phyloP scores from a whole-genome alignment of 1,140 invertebrate genomes.

The Ceratina japonica region DNA sequence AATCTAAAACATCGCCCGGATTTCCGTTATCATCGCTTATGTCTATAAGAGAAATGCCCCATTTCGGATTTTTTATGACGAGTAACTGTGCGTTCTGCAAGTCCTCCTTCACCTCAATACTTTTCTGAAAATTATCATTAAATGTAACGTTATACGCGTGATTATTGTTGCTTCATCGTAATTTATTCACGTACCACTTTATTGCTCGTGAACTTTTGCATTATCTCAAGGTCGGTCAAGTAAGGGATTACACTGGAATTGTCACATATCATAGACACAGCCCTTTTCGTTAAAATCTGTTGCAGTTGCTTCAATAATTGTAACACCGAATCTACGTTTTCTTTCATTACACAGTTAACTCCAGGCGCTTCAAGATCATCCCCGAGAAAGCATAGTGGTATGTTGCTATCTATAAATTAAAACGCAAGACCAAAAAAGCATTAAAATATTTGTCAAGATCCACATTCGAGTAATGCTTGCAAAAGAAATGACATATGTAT shows the following conservation, averaged over 20 bases:
- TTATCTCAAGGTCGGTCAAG: constrained; percentile 81
- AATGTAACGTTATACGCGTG: constrained; percentile 13
- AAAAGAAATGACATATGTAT: not conserved
- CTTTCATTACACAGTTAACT: constrained; percentile 82
- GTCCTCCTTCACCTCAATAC: constrained; percentile 79
- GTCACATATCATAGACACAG: constrained; percentile 82
- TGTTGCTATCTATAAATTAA: constrained; percentile 78
- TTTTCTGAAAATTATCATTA: constrained; percentile 67
- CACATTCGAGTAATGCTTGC: not conserved
- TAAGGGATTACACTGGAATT: constrained; percentile 77
- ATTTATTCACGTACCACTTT: constrained; percentile 68
- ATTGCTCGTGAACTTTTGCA: constrained; percentile 67
- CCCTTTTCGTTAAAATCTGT: constrained; percentile 80
- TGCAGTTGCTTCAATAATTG: constrained; percentile 82
- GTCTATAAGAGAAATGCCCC: constrained; percentile 83
- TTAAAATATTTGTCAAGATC: too few species aligned
- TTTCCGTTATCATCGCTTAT: constrained; percentile 70
- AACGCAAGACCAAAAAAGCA: constrained; percentile 33
- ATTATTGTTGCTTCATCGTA: constrained; percentile 22
- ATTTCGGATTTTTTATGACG: constrained; percentile 84
- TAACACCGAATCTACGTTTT: constrained; percentile 81
- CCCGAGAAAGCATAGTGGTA: constrained; percentile 81
- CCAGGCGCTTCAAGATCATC: constrained; percentile 77
- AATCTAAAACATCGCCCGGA: constrained; percentile 67
- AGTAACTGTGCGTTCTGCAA: constrained; percentile 85